A percentile compares a stretch with the other conserved stretches of the same genome.
Conservation (phyloP, 2,113 vertebrate species). For the Trematomus loennbergii region DNA sequence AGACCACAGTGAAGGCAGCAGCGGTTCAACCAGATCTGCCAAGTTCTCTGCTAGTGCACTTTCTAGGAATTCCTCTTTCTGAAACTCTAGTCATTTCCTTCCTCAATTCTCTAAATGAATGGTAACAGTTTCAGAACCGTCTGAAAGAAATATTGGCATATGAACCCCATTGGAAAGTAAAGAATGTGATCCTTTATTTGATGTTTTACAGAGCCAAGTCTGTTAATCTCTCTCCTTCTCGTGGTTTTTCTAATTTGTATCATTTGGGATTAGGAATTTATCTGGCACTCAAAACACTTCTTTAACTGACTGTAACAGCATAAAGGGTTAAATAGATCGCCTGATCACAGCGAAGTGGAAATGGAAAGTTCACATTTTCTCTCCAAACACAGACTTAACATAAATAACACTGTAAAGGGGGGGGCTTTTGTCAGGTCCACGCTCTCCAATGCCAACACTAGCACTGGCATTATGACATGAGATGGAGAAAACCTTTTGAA, state of each 20-base stretch:
- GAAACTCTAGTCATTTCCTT: slow-evolving; percentile 6
- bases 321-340: neutral
- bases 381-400: neutral
- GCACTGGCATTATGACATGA: neutral
- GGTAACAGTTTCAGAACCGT: neutral
- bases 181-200: neutral
- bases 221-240: neutral
- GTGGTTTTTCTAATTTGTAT: neutral
- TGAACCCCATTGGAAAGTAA: too few species aligned
- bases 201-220: neutral
- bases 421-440: neutral
- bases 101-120: slow-evolving; percentile 6
- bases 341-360: slow-evolving; percentile 4
- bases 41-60: neutral
- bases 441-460: neutral
- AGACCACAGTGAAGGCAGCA: neutral
- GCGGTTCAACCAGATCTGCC: neutral
- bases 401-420: neutral
- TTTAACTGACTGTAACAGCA: neutral
- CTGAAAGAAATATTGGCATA: neutral
- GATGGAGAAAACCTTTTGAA: neutral
- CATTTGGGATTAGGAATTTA: slow-evolving; percentile 14
- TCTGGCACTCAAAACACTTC: neutral
- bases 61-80: slow-evolving; percentile 23
- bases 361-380: neutral